Base-by-base conservation (phyloP, 2,797 vertebrate genomes). In the Coregonus sp. region DNA sequence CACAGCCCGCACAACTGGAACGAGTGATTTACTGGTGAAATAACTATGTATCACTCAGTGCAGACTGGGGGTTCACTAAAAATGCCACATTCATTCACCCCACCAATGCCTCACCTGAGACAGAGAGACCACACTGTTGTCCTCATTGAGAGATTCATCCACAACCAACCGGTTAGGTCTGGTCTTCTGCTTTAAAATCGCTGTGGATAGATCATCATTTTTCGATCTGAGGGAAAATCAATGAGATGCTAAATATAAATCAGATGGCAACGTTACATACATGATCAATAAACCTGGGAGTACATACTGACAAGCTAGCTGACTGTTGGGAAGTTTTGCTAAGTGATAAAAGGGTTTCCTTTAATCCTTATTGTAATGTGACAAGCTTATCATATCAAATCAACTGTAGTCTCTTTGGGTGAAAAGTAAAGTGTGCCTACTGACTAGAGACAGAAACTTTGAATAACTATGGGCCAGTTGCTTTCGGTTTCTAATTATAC, bases 121-220 rank as follows among this genome's bases (percentile, higher is more conserved):
- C 85, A 96, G 92, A 1, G 96, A 96, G 59, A 96, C 95, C 78
- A 96, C 96, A 75, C 96, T 96, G 90, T 96, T 96, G 89, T 96
- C 96, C 90, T 96, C 96, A 92, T 96, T 96, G 89, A 96, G 96
- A 77, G 96, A 95, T 92, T 96, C 96, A 92, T 96, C 96, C 68
- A 96, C 96, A 89, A 96, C 94, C 92, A 96, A 90, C 85, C 95
- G 90, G 90, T 96, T 96, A 25, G 96, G 96, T 77, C 96, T 94
- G 91, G 94, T 95, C 92, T 97, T 97, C 90, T 97, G 96, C 92
- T 97, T 97, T 82, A 97, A 90, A 91, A 97, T 97, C 50, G 96
- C 96, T 89, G 96, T 97, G 0, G 96, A 96, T 63, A 97, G 92
- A 83, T 97, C 96, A 89, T 97, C 96, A 1, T 91, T 94, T 93